These are phyloP conservation scores for Drosophila suboccidentalis DNA, from an alignment of 2,888 invertebrate species.

Conservation along the genomic window DNA sequence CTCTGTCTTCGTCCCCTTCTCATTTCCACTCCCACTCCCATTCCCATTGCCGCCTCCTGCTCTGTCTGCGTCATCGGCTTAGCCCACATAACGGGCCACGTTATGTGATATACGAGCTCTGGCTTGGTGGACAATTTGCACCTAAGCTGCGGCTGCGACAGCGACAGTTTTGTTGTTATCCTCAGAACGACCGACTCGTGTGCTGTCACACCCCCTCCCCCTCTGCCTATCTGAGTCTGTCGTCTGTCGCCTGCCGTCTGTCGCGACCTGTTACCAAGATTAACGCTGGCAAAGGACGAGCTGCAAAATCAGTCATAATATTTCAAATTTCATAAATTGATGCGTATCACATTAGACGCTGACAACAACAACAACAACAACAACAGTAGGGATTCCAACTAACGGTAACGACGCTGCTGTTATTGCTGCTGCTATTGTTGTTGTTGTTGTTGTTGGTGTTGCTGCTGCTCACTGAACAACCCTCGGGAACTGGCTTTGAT, in stretches of 20 bases:
- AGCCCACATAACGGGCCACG: slow-evolving; percentile 63
- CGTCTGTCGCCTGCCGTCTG: slow-evolving; percentile 5
- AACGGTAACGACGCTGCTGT: slow-evolving; percentile 50
- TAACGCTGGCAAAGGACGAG: slow-evolving; percentile 49
- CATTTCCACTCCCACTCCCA: neutral
- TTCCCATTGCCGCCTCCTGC: neutral
- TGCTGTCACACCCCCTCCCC: slow-evolving; percentile 29
- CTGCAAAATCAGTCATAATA: slow-evolving; percentile 80
- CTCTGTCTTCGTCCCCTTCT: neutral
- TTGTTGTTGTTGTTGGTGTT: slow-evolving; percentile 20
- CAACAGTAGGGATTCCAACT: slow-evolving; percentile 40
- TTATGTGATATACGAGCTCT: slow-evolving; percentile 61
- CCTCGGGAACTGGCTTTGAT: slow-evolving; percentile 71
- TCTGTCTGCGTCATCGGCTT: slow-evolving; percentile 48
- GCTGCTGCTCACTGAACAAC: slow-evolving; percentile 48
- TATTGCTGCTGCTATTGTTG: slow-evolving; percentile 3
- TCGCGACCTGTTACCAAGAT: slow-evolving; percentile 74
- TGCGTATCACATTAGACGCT: slow-evolving; percentile 76
- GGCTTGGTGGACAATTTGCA: slow-evolving; percentile 54
- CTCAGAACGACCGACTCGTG: slow-evolving; percentile 41
- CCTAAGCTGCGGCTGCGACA: slow-evolving; percentile 58
- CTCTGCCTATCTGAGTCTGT: neutral
- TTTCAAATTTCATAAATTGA: slow-evolving; percentile 83
- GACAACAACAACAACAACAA: slow-evolving; percentile 23
- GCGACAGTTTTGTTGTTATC: slow-evolving; percentile 45